phyloP scores from a whole-genome alignment of 2,113 vertebrate genomes.

The Thermophis baileyi region DNA sequence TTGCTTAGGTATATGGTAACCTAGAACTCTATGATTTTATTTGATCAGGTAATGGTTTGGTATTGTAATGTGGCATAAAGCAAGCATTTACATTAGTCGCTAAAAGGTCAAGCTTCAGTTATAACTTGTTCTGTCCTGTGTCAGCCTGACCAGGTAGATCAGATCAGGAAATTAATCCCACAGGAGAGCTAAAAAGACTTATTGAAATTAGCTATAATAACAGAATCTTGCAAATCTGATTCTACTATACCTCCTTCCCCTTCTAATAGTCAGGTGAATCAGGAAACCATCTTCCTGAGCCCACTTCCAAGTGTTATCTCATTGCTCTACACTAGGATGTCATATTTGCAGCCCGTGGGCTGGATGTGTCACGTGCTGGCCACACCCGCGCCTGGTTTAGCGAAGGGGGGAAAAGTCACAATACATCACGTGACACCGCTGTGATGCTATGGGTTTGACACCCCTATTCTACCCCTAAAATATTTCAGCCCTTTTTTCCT shows the following conservation, averaged over 20 bases:
- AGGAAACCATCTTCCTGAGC: not conserved
- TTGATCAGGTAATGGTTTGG: not conserved
- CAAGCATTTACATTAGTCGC: not conserved
- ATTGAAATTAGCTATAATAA: not conserved
- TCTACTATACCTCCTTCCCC: not conserved
- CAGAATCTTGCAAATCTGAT: not conserved
- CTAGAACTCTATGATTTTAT: not conserved
- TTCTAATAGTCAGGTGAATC: not conserved
- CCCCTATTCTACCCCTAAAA: not conserved
- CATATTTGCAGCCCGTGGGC: too few species aligned
- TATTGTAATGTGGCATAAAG: not conserved
- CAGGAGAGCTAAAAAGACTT: not conserved
- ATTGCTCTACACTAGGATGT: not conserved
- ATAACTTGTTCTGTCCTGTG: not conserved
- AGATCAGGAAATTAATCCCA: not conserved
- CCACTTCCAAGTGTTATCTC: not conserved
- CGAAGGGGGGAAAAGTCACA: too few species aligned
- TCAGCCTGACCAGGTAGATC: not conserved
- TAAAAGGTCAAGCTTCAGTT: not conserved
- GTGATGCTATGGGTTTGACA: too few species aligned
- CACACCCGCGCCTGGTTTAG: too few species aligned
- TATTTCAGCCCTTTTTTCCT: not conserved
- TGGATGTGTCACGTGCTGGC: rapidly evolving
- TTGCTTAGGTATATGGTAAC: not conserved
- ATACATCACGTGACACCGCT: too few species aligned